Evolutionary conservation across 2,113 vertebrate genomes (phyloP).

Genomic region (Sula dactylatra): DNA sequence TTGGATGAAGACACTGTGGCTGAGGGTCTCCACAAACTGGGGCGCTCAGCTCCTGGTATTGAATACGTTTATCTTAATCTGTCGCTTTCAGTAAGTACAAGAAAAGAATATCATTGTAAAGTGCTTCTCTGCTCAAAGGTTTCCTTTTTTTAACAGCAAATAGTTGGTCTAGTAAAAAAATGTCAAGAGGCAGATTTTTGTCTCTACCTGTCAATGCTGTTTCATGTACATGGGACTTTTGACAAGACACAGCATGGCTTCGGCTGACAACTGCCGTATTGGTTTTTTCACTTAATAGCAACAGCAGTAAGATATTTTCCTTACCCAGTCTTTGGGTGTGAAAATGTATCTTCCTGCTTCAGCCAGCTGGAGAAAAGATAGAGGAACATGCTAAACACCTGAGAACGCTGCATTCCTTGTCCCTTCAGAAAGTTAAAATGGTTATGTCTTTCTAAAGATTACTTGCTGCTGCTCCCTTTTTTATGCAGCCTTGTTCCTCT

Average conservation of each 20-base stretch:
- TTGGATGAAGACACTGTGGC: constrained; percentile 74
- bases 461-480: neutral
- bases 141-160: neutral
- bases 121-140: neutral
- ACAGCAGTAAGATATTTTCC: neutral
- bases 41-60: constrained; percentile 74
- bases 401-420: neutral
- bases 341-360: neutral
- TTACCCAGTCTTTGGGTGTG: neutral
- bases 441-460: neutral
- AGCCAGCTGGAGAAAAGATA: neutral
- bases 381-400: neutral
- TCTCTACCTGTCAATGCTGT: neutral
- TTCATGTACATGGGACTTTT: neutral
- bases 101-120: neutral
- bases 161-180: neutral
- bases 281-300: neutral
- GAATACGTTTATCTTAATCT: constrained; percentile 81
- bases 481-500: neutral
- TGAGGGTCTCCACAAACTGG: constrained; percentile 72
- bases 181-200: neutral
- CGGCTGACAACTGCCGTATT: neutral
- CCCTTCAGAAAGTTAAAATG: neutral
- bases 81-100: constrained; percentile 80
- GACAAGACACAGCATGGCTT: neutral